Evolutionary conservation across 2,888 invertebrate species (phyloP).

Genomic region (Dryadula phaetusa): DNA sequence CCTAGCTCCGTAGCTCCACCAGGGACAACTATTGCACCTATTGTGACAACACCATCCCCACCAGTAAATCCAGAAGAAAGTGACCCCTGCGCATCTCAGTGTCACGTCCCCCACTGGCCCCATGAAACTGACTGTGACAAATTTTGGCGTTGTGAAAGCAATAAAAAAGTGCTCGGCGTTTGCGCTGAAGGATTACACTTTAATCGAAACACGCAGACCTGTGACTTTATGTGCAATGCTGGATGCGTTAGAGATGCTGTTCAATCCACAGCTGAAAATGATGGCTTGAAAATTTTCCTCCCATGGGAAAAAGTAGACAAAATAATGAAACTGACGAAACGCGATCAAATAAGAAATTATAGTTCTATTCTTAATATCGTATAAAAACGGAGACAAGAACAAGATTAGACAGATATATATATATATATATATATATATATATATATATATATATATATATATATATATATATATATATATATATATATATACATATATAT

Average conservation of each 20-base stretch:
- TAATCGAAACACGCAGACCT: conserved; percentile 60
- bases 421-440: no score
- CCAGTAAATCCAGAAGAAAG: conserved; percentile 21
- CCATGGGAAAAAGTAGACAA: conserved; percentile 60
- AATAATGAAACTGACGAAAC: conserved; percentile 27
- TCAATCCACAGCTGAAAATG: conserved; percentile 51
- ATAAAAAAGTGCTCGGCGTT: conserved; percentile 50
- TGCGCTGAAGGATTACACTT: conserved; percentile 73
- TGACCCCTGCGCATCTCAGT: conserved; percentile 56
- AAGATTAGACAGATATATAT: not conserved
- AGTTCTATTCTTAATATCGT: not conserved
- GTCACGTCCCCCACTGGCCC: conserved; percentile 68
- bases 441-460: no score
- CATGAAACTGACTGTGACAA: conserved; percentile 71
- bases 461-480: no score
- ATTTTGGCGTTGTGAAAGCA: conserved; percentile 66
- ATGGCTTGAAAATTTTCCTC: conserved; percentile 61
- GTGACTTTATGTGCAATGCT: conserved; percentile 68
- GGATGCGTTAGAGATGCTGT: conserved; percentile 55
- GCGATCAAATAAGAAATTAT: not conserved
- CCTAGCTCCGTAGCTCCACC: not conserved
- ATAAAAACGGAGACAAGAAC: not conserved
- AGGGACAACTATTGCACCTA: not conserved
- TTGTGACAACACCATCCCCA: not conserved
- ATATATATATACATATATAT: no score